Conservation (phyloP, 1,140 invertebrate species). For the Brachionus rotundiformis region DNA sequence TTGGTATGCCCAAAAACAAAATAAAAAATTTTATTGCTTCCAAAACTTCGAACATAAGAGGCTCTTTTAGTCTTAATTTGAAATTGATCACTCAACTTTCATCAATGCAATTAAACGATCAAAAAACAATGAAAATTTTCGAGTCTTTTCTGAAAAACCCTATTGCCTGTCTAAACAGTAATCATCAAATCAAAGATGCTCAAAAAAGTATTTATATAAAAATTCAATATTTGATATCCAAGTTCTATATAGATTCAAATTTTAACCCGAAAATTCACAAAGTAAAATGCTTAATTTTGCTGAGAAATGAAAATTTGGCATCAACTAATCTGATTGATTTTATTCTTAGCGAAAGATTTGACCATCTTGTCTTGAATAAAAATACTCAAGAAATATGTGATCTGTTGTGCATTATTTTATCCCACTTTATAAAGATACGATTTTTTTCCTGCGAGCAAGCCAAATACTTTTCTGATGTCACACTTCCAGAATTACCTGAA, state of each 20-base stretch:
- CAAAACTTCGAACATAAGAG: slow-evolving; percentile 1
- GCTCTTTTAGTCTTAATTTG: not conserved
- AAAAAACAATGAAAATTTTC: not conserved
- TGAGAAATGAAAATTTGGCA: slow-evolving; percentile 10
- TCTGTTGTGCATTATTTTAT: not conserved
- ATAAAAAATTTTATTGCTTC: slow-evolving; percentile 36
- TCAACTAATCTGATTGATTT: not conserved
- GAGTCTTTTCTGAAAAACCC: slow-evolving; percentile 4
- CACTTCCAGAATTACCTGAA: not conserved
- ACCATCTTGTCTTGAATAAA: not conserved
- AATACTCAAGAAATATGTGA: not conserved
- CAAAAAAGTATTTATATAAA: slow-evolving; percentile 4
- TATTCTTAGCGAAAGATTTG: not conserved
- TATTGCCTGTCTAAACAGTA: not conserved
- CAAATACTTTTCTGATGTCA: not conserved
- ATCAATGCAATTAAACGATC: not conserved
- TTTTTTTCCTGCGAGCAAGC: not conserved
- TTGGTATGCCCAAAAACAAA: slow-evolving; percentile 25
- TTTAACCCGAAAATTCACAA: not conserved
- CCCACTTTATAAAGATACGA: not conserved
- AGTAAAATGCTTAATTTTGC: not conserved
- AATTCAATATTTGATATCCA: slow-evolving; percentile 20
- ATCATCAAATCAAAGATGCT: not conserved
- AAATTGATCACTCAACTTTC: slow-evolving; percentile 16
- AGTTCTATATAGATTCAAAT: slow-evolving; percentile 5